A percentile compares a stretch with the other conserved stretches of the same genome.
Conservation (phyloP, 2,113 vertebrate species). For the Bujurquina vittata region DNA sequence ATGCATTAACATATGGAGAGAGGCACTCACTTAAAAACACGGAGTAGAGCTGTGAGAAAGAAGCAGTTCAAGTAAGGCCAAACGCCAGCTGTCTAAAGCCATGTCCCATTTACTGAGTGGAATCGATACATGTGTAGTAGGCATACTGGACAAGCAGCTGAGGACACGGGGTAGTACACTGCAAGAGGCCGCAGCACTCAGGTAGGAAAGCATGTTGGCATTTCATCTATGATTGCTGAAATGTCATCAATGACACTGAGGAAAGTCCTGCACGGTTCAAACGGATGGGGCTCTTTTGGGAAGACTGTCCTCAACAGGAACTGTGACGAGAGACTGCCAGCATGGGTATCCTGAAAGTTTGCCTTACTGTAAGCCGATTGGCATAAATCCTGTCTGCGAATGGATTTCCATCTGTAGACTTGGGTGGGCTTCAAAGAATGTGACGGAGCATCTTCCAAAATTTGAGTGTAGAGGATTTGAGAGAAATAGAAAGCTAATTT, state of each 20-base stretch:
- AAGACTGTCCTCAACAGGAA: not conserved
- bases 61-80: constrained; percentile 1
- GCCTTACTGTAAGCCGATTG: not conserved
- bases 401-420: not conserved
- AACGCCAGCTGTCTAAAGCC: not conserved
- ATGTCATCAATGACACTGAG: not conserved
- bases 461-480: constrained; percentile 1
- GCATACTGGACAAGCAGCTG: not conserved
- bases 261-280: not conserved
- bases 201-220: not conserved
- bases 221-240: not conserved
- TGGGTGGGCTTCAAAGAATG: not conserved
- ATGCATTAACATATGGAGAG: constrained; percentile 56
- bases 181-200: not conserved
- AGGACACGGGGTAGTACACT: not conserved
- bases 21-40: constrained; percentile 33
- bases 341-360: not conserved
- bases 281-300: not conserved
- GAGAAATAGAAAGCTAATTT: not conserved
- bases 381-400: not conserved
- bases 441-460: not conserved
- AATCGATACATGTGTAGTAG: not conserved
- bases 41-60: not conserved
- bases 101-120: constrained; percentile 1
- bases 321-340: not conserved